Evolutionary conservation across 1,140 invertebrate species (phyloP), one percentile per base, ranked within the genome.

Genomic region (Anthonomus grandis): DNA sequence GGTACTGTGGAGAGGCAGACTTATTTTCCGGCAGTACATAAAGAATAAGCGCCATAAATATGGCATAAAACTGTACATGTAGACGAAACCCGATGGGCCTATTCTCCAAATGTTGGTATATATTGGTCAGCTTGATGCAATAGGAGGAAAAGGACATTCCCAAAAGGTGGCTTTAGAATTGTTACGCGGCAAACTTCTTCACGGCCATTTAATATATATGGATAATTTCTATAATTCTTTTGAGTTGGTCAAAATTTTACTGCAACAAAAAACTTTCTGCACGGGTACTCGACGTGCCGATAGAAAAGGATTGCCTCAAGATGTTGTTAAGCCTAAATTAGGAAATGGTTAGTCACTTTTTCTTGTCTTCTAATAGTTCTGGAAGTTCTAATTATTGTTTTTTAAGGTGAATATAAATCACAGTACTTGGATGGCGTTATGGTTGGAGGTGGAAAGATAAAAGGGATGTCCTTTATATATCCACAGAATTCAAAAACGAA

Each of bases 181-280:
- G n/a, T n/a, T n/a, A n/a, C n/a, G n/a, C n/a, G n/a, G n/a, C n/a
- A n/a, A n/a, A n/a, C n/a, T n/a, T n/a, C n/a, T n/a, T n/a, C n/a
- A n/a, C n/a, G n/a, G n/a, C n/a, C n/a, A n/a, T n/a, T n/a, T n/a
- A n/a, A n/a, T n/a, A n/a, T n/a, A 65, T 44, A 71, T 72, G 5
- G 74, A 77, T 46, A 75, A 77, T 60, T 78, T 65, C 52, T 76
- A 78, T 53, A 77, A 72, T 18, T 69, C 59, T 41, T 55, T 69
- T 19, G 49, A 61, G 17, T 60, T 78, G 13, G 69, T 70, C 2
- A 9, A 61, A 15, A 60, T 69, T 55, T 59, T 78, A 13, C 56
- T 71, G 18, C 3, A 47, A 12, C 60, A 60, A 41, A 62, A 69
- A 6, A 75, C 70, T 4, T 64, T 73, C 59, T 59, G 68, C 17